These are phyloP conservation scores for Poecilia picta DNA, from an alignment of 2,797 vertebrate species.

Conservation along the genomic window DNA sequence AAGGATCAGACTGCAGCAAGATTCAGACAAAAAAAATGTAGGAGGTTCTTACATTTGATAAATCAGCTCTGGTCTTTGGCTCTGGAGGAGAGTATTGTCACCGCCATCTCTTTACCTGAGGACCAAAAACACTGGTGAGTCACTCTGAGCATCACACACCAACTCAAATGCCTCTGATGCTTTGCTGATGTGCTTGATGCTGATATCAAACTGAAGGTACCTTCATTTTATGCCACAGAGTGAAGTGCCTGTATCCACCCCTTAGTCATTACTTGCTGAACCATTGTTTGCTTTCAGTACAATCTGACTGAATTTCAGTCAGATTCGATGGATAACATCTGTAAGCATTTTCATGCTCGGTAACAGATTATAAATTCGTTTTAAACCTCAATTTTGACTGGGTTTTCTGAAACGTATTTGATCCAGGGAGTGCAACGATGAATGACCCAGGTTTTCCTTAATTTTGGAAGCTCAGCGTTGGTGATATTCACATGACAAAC, in stretches of 20 bases:
- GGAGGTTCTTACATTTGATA: slow-evolving; percentile 76
- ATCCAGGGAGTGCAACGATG: neutral
- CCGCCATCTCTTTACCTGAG: slow-evolving; percentile 78
- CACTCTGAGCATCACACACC: slow-evolving; percentile 15
- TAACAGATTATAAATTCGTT: neutral
- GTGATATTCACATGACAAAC: neutral
- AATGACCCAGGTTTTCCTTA: neutral
- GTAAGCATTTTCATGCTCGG: neutral
- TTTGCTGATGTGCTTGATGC: slow-evolving; percentile 4
- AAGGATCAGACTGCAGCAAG: neutral
- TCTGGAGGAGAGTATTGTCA: slow-evolving; percentile 76
- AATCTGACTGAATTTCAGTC: neutral
- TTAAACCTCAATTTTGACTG: neutral
- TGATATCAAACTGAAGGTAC: neutral
- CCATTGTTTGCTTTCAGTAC: too few relatives aligned
- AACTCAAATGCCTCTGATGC: slow-evolving; percentile 43
- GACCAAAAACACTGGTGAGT: slow-evolving; percentile 27
- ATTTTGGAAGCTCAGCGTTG: neutral
- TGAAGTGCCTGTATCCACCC: neutral
- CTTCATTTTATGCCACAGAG: neutral
- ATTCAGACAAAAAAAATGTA: neutral
- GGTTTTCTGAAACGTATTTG: neutral
- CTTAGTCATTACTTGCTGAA: neutral
- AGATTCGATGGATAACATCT: neutral
- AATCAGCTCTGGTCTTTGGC: slow-evolving; percentile 79